Percentiles rank a stretch among this genome's conserved stretches.
These are phyloP conservation scores for Centropyge bicolor DNA, from an alignment of 2,797 vertebrate species.

Conservation along the genomic window DNA sequence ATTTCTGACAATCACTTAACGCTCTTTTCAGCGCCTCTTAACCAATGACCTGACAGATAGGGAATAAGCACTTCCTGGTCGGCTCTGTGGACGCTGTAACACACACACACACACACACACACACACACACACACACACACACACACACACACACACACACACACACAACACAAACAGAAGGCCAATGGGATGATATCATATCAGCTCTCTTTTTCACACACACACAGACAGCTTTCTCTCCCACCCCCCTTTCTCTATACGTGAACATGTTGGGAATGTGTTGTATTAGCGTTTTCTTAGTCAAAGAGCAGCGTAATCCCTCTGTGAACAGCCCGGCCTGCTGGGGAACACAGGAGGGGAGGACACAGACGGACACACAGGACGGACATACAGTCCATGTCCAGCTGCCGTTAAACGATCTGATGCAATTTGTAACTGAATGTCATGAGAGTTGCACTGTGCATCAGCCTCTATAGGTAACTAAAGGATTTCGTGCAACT, in stretches of 20 bases:
- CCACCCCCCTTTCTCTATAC: slow-evolving; percentile 64
- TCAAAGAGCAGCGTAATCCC: slow-evolving; percentile 83
- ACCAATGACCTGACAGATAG: slow-evolving; percentile 73
- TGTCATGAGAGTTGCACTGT: slow-evolving; percentile 10
- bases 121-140: slow-evolving; percentile 63
- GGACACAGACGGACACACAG: slow-evolving; percentile 41
- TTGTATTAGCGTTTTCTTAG: slow-evolving; percentile 83
- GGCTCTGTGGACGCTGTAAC: slow-evolving; percentile 60
- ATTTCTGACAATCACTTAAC: slow-evolving; percentile 70
- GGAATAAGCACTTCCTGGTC: slow-evolving; percentile 83
- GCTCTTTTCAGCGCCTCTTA: slow-evolving; percentile 62
- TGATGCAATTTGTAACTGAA: slow-evolving; percentile 29
- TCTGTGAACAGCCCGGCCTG: slow-evolving; percentile 76
- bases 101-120: slow-evolving; percentile 42
- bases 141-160: slow-evolving; percentile 39
- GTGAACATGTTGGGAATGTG: slow-evolving; percentile 85
- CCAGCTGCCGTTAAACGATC: slow-evolving; percentile 12
- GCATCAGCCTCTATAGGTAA: not conserved
- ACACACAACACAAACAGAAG: slow-evolving; percentile 68
- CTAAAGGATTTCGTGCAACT: not conserved
- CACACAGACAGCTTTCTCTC: slow-evolving; percentile 44
- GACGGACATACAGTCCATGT: slow-evolving; percentile 19
- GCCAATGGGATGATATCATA: slow-evolving; percentile 85
- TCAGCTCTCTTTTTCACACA: slow-evolving; percentile 46
- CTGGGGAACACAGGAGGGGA: slow-evolving; percentile 68